Conservation (phyloP, 2,797 vertebrate genomes). For the Gallinago stenura region DNA sequence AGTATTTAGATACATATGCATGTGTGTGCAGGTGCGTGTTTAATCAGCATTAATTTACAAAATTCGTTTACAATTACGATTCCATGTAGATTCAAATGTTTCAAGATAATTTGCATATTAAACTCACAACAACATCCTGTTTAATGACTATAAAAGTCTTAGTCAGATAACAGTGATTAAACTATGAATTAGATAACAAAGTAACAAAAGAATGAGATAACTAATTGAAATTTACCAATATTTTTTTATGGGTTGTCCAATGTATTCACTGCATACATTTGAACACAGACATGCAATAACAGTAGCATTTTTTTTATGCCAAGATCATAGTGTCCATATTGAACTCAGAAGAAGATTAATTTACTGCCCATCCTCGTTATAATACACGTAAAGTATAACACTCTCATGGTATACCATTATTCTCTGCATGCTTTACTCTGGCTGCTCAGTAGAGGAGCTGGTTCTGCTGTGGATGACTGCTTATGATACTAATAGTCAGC, state of each 20-base stretch:
- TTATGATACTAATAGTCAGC: not conserved
- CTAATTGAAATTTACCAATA: not conserved
- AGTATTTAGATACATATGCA: accelerated
- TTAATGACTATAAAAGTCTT: not conserved
- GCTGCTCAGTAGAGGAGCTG: not conserved
- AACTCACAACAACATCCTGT: not conserved
- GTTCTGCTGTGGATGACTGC: not conserved
- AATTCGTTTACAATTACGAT: not conserved
- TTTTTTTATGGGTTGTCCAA: not conserved
- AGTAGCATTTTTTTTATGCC: not conserved
- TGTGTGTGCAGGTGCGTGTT: not conserved
- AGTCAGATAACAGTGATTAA: not conserved
- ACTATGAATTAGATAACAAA: not conserved
- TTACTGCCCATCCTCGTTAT: not conserved
- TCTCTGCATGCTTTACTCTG: not conserved
- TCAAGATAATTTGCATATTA: not conserved
- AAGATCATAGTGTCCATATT: not conserved
- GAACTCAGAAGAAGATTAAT: not conserved
- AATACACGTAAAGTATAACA: not conserved
- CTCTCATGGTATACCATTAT: not conserved
- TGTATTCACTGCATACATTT: not conserved
- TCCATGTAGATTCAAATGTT: not conserved
- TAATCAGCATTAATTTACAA: not conserved
- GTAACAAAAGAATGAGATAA: not conserved
- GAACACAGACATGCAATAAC: not conserved